Conservation (phyloP, 1,140 invertebrate genomes). For the Rhagoletis zephyria region DNA sequence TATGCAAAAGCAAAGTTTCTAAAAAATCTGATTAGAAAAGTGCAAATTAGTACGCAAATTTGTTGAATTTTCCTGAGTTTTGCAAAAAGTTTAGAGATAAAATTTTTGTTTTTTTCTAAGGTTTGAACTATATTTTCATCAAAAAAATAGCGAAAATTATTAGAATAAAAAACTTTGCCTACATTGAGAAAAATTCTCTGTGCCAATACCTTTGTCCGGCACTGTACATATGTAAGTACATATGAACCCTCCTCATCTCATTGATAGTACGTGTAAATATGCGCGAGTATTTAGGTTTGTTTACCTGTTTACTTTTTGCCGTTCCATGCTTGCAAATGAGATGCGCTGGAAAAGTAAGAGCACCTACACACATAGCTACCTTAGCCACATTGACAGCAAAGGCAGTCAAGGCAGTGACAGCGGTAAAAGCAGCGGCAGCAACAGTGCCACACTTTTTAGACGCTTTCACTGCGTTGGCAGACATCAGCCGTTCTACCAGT, state of each 20-base stretch:
- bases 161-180: not conserved
- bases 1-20: too few species aligned
- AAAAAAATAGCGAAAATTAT: not conserved
- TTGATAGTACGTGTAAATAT: not conserved
- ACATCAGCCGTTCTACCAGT: constrained; percentile 30
- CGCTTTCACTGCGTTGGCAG: constrained; percentile 39
- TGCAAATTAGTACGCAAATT: too few species aligned
- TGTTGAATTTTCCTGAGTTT: too few species aligned
- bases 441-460: constrained; percentile 40
- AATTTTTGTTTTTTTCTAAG: too few species aligned
- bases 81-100: too few species aligned
- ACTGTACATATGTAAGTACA: too few species aligned
- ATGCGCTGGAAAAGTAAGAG: constrained; percentile 30
- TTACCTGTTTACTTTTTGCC: constrained; percentile 38
- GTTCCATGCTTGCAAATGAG: constrained; percentile 26
- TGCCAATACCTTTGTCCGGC: too few species aligned
- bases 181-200: too few species aligned
- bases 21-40: too few species aligned
- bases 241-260: too few species aligned
- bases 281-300: not conserved
- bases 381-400: constrained; percentile 22
- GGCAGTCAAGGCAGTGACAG: not conserved
- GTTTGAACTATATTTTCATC: too few species aligned
- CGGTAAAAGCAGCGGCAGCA: not conserved
- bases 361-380: not conserved